Evolutionary conservation across 1,140 invertebrate species (phyloP).

Genomic region (Linepithema humile): DNA sequence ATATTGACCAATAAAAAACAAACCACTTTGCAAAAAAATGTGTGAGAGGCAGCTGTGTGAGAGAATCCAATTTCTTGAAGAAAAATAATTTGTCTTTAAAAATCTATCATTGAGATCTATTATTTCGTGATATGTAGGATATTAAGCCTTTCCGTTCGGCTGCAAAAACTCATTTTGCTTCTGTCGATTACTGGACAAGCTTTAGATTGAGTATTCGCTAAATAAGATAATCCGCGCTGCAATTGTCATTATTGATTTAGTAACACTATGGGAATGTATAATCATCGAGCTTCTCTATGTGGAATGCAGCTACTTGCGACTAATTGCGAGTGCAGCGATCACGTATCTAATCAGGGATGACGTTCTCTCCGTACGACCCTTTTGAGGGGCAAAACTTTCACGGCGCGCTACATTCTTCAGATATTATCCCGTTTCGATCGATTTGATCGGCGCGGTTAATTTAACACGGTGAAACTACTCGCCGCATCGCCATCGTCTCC

Average conservation of each 20-base stretch:
- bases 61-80: conserved; percentile 2
- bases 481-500: conserved; percentile 32
- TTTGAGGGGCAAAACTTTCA: conserved; percentile 72
- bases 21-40: not conserved
- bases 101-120: not conserved
- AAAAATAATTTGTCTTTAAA: not conserved
- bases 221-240: conserved; percentile 2
- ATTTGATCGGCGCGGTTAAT: conserved; percentile 79
- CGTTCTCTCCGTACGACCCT: not conserved
- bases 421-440: conserved; percentile 79
- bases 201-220: not conserved
- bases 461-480: conserved; percentile 79
- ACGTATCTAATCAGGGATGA: conserved; percentile 28
- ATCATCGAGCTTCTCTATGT: not conserved
- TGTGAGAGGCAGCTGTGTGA: not conserved
- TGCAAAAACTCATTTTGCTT: conserved; percentile 5
- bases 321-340: conserved; percentile 25
- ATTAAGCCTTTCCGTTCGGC: not conserved
- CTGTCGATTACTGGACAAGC: not conserved
- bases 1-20: not conserved
- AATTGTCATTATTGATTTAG: conserved; percentile 35
- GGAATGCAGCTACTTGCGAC: not conserved
- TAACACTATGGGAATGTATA: not conserved
- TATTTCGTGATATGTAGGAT: not conserved
- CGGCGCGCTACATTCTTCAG: conserved; percentile 77